phyloP scores from a whole-genome alignment of 2,113 vertebrate species.

The Rana temporaria region DNA sequence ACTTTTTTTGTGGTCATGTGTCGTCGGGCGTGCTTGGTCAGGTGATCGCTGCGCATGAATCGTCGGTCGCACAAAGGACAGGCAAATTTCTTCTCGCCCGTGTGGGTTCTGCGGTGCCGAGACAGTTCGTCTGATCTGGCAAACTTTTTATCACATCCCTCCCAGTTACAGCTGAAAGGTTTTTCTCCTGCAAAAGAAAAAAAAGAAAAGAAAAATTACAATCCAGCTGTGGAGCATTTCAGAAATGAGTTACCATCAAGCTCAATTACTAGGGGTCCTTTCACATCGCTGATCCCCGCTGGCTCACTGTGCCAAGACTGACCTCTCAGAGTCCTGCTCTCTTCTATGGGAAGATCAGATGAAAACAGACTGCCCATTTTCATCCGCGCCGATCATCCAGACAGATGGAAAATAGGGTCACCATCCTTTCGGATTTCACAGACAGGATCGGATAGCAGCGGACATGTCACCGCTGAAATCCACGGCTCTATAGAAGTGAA shows the following conservation, averaged over 20 bases:
- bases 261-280: too few species aligned
- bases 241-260: not conserved
- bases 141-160: slow-evolving; percentile 93
- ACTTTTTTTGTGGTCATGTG: slow-evolving; percentile 86
- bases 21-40: slow-evolving; percentile 93
- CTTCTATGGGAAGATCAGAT: too few species aligned
- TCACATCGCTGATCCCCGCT: too few species aligned
- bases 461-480: too few species aligned
- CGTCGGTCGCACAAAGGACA: slow-evolving; percentile 91
- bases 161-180: slow-evolving; percentile 96
- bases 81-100: slow-evolving; percentile 94
- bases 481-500: too few species aligned
- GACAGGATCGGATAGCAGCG: too few species aligned
- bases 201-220: rapidly evolving
- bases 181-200: slow-evolving; percentile 84
- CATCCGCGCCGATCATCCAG: too few species aligned
- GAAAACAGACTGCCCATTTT: too few species aligned
- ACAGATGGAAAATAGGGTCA: too few species aligned
- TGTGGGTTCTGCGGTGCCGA: slow-evolving; percentile 93
- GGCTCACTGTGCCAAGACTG: too few species aligned
- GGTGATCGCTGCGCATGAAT: slow-evolving; percentile 97
- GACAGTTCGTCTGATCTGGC: slow-evolving; percentile 97
- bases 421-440: too few species aligned
- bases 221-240: not conserved
- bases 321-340: too few species aligned